A percentile compares a stretch with the other conserved stretches of the same genome.
These are phyloP conservation scores for Hemistola chrysoprasaria DNA, from an alignment of 2,888 invertebrate species.

Conservation along the genomic window DNA sequence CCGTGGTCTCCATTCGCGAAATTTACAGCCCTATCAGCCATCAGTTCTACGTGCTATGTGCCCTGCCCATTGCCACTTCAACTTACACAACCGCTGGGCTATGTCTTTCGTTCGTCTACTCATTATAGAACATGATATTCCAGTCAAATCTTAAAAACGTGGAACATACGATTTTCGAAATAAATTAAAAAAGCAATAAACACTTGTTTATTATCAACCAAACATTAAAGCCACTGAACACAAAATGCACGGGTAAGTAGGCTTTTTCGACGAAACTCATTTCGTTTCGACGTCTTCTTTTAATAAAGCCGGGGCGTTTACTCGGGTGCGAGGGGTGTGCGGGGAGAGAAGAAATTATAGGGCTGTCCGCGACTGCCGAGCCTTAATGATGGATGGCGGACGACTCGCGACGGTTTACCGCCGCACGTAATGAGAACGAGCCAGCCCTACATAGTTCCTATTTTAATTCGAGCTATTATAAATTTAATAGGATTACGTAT, in stretches of 20 bases:
- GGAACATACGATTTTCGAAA: neutral
- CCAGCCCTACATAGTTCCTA: constrained; percentile 54
- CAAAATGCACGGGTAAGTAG: constrained; percentile 37
- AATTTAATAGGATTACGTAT: constrained; percentile 23
- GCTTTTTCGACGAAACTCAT: constrained; percentile 63
- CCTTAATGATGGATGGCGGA: constrained; percentile 72
- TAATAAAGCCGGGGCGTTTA: constrained; percentile 53
- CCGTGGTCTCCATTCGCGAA: too few species aligned
- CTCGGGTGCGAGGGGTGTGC: constrained; percentile 35
- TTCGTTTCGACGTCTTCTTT: constrained; percentile 62
- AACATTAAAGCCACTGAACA: constrained; percentile 44
- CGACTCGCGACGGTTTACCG: constrained; percentile 33
- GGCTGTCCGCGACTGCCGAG: constrained; percentile 60
- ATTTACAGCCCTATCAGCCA: too few species aligned
- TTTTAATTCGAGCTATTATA: constrained; percentile 41
- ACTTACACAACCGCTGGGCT: too few species aligned
- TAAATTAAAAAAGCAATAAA: constrained; percentile 16
- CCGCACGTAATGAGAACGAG: constrained; percentile 54
- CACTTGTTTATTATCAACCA: constrained; percentile 30
- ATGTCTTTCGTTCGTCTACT: too few species aligned
- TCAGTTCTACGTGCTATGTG: too few species aligned
- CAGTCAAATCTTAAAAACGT: too few species aligned
- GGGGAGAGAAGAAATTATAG: constrained; percentile 68
- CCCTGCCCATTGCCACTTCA: too few species aligned
- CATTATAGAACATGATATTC: too few species aligned